These are phyloP conservation scores for Trichogramma pretiosum DNA, from an alignment of 1,140 invertebrate species.

Conservation along the genomic window DNA sequence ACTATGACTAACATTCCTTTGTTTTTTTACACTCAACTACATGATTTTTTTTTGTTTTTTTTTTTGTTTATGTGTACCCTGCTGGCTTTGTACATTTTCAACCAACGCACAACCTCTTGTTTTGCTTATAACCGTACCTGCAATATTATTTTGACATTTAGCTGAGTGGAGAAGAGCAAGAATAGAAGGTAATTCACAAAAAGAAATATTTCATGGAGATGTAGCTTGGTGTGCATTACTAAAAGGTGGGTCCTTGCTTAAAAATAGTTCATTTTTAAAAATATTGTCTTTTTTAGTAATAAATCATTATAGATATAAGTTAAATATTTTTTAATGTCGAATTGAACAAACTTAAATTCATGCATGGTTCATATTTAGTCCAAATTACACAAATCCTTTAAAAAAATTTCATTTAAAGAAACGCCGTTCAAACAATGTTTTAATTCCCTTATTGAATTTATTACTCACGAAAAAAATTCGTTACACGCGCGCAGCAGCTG, in stretches of 20 bases:
- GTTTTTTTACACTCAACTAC: too few relatives aligned
- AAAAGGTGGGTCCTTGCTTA: constrained; percentile 35
- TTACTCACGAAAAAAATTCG: too few relatives aligned
- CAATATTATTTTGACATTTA: constrained; percentile 34
- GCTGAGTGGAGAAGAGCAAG: constrained; percentile 37
- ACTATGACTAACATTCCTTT: constrained; percentile 12
- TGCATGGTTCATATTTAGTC: too few relatives aligned
- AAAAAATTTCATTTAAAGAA: too few relatives aligned
- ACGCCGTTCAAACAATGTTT: too few relatives aligned
- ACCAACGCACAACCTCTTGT: constrained; percentile 23
- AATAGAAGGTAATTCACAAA: constrained; percentile 28
- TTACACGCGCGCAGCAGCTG: too few relatives aligned
- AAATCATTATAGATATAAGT: too few relatives aligned
- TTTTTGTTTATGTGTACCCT: constrained; percentile 19
- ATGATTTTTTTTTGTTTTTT: constrained; percentile 17
- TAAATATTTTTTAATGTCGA: too few relatives aligned
- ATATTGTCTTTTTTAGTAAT: neutral
- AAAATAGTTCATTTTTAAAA: neutral
- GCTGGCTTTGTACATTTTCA: constrained; percentile 17
- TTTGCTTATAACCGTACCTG: constrained; percentile 30
- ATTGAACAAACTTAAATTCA: too few relatives aligned
- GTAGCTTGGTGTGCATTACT: constrained; percentile 17
- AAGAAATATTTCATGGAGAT: constrained; percentile 29
- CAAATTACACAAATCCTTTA: too few relatives aligned
- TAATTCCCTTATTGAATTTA: too few relatives aligned